These are phyloP conservation scores for Drosophila tripunctata DNA, from an alignment of 2,888 invertebrate species.

Conservation along the genomic window DNA sequence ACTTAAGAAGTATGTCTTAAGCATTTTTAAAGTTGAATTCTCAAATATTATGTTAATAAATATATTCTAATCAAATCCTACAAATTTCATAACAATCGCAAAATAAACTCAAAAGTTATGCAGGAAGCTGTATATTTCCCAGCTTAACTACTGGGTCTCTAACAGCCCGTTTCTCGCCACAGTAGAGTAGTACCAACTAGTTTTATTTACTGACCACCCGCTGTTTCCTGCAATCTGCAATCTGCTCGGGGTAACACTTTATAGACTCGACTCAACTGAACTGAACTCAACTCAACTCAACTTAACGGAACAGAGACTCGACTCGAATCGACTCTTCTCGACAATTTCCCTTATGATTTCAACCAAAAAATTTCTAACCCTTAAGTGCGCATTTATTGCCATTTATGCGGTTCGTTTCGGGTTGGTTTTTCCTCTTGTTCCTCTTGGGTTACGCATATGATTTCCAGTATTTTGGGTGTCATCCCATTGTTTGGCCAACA, in stretches of 20 bases:
- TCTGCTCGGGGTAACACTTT: slow-evolving; percentile 39
- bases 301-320: too few species aligned
- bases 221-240: slow-evolving; percentile 43
- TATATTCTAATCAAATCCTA: neutral
- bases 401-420: slow-evolving; percentile 78
- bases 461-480: slow-evolving; percentile 25
- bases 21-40: neutral
- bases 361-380: slow-evolving; percentile 58
- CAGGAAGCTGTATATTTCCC: neutral
- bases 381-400: slow-evolving; percentile 79
- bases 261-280: neutral
- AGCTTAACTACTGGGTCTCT: neutral
- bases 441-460: slow-evolving; percentile 68
- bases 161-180: neutral
- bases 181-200: neutral
- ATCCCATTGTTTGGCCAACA: slow-evolving; percentile 46
- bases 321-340: neutral
- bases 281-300: neutral
- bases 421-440: slow-evolving; percentile 2
- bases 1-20: too few species aligned
- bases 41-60: too few species aligned
- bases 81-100: neutral
- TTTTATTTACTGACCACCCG: slow-evolving; percentile 49
- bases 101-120: neutral
- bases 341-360: slow-evolving; percentile 15